Percentiles rank a stretch among this genome's conserved stretches.
These are phyloP conservation scores for Acromyrmex heyeri DNA, from an alignment of 1,140 invertebrate species.

Conservation along the genomic window DNA sequence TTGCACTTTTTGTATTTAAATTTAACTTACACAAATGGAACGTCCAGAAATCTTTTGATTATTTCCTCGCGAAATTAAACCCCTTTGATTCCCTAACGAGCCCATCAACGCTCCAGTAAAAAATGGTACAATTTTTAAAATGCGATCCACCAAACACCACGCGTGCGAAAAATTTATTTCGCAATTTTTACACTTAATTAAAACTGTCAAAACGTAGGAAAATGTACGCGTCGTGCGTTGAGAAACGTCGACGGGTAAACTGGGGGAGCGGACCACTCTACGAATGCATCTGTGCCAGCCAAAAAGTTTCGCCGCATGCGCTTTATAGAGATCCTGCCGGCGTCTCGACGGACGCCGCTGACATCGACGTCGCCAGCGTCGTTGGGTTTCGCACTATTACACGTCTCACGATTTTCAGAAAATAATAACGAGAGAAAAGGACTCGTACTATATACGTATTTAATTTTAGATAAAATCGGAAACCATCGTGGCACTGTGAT, in stretches of 20 bases:
- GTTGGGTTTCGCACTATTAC: not conserved
- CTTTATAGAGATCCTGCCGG: constrained; percentile 57
- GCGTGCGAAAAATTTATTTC: not conserved
- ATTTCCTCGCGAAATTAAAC: not conserved
- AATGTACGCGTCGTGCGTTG: constrained; percentile 55
- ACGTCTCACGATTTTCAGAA: not conserved
- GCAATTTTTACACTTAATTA: constrained; percentile 5
- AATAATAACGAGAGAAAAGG: not conserved
- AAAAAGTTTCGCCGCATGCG: constrained; percentile 72
- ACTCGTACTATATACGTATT: not conserved
- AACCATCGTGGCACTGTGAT: not conserved
- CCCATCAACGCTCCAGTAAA: not conserved
- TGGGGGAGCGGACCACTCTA: constrained; percentile 65
- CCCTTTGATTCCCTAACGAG: too few relatives aligned
- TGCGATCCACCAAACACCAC: not conserved
- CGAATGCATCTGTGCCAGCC: constrained; percentile 62
- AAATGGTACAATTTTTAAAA: not conserved
- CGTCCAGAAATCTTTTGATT: not conserved
- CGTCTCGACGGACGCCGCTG: constrained; percentile 38
- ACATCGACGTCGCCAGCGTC: constrained; percentile 23
- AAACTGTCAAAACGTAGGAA: constrained; percentile 11
- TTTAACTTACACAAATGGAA: not conserved
- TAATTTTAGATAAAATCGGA: not conserved
- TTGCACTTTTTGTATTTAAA: not conserved
- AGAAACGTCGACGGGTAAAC: constrained; percentile 75